phyloP scores from a whole-genome alignment of 2,888 invertebrate genomes.

The Pheosia tremula region DNA sequence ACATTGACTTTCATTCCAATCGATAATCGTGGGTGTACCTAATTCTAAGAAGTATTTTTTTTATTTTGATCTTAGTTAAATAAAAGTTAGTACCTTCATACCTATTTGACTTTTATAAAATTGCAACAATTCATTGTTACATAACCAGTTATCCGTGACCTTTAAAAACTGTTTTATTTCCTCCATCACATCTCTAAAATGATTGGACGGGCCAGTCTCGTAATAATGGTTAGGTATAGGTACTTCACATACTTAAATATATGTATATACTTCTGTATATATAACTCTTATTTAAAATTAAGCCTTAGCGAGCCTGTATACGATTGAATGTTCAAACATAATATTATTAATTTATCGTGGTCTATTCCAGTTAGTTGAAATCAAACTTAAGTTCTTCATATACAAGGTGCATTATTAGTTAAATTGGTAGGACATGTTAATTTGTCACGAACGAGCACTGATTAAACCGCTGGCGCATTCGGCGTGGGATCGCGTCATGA shows the following conservation, averaged over 20 bases:
- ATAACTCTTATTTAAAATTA: background rate
- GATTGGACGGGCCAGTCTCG: constrained; percentile 13
- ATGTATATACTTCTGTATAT: constrained; percentile 5
- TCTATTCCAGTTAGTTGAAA: background rate
- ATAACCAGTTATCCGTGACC: constrained; percentile 21
- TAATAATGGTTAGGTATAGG: constrained; percentile 9
- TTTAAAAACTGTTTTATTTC: constrained; percentile 5
- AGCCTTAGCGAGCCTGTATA: background rate
- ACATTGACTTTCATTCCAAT: no score
- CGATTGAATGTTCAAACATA: background rate
- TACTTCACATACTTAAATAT: constrained; percentile 11
- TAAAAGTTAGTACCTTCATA: no score
- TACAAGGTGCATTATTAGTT: constrained; percentile 7
- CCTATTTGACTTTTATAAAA: constrained; percentile 14
- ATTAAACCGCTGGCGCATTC: constrained; percentile 28
- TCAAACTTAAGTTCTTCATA: background rate
- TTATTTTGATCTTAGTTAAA: no score
- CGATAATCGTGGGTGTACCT: no score
- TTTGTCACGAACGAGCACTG: constrained; percentile 15
- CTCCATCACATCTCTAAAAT: constrained; percentile 4
- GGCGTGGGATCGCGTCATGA: constrained; percentile 20
- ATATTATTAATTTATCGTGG: background rate
- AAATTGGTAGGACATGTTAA: constrained; percentile 1
- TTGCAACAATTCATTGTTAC: constrained; percentile 22
- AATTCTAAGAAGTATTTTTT: no score